Evolutionary conservation across 2,113 vertebrate species (phyloP).

Genomic region (Solea solea): DNA sequence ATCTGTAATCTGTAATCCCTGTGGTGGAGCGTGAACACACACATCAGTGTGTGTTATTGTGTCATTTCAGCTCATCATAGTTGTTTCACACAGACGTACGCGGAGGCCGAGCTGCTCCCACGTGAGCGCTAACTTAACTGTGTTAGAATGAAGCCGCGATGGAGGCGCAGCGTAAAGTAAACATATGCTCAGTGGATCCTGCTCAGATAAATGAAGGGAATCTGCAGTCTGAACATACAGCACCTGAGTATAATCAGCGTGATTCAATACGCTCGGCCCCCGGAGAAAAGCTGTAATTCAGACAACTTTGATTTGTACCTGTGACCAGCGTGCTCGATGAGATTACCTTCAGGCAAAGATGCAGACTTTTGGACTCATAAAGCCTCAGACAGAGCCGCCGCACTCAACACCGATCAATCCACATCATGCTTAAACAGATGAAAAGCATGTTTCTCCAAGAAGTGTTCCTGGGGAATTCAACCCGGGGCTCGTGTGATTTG

Average conservation of each 20-base stretch:
- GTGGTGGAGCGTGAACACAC: not conserved
- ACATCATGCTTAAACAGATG: not conserved
- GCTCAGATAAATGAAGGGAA: not conserved
- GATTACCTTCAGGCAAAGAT: conserved; percentile 22
- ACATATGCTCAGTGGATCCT: conserved; percentile 18
- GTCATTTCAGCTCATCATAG: conserved; percentile 1
- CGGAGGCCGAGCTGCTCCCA: no score
- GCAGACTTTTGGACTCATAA: conserved; percentile 10
- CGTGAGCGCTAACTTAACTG: no score
- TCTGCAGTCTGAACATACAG: conserved; percentile 21
- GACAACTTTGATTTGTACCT: conserved; percentile 23
- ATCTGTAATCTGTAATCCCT: no score
- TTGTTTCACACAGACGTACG: not conserved
- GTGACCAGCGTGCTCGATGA: conserved; percentile 26
- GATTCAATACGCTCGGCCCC: not conserved
- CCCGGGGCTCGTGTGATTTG: no score
- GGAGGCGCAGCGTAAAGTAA: not conserved
- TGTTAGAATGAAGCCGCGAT: not conserved
- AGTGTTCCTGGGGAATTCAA: not conserved
- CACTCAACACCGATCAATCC: conserved; percentile 13
- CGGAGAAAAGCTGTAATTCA: conserved; percentile 14
- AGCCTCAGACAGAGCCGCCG: conserved; percentile 2
- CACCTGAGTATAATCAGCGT: conserved; percentile 1
- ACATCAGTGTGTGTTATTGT: accelerated
- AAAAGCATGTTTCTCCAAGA: not conserved